These are phyloP conservation scores for Drosophila asahinai DNA, from an alignment of 1,140 invertebrate genomes.

Conservation along the genomic window DNA sequence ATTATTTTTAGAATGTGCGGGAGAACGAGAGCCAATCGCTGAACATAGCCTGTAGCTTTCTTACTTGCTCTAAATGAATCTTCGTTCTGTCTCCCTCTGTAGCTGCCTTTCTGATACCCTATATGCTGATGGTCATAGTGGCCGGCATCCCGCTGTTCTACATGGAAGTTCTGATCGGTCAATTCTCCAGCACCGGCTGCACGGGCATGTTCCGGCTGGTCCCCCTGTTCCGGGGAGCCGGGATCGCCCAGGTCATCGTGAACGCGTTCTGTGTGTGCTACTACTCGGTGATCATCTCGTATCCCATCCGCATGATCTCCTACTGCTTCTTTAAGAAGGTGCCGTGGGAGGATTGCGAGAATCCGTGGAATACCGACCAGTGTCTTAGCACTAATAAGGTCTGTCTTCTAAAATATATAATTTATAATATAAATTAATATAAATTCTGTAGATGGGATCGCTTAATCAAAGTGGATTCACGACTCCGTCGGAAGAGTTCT, in stretches of 20 bases:
- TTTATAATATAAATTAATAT: too few relatives aligned
- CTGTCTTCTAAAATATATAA: too few relatives aligned
- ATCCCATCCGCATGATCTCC: slow-evolving; percentile 94
- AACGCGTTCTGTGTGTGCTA: slow-evolving; percentile 96
- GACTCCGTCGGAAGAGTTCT: slow-evolving; percentile 93
- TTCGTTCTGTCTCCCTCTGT: slow-evolving; percentile 86
- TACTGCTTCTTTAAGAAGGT: slow-evolving; percentile 89
- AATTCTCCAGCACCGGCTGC: slow-evolving; percentile 93
- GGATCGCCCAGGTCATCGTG: slow-evolving; percentile 93
- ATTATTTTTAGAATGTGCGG: too few relatives aligned
- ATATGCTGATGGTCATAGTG: slow-evolving; percentile 90
- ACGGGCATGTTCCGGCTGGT: slow-evolving; percentile 91
- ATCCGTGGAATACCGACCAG: slow-evolving; percentile 93
- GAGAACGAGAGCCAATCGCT: too few relatives aligned
- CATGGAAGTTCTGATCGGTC: slow-evolving; percentile 94
- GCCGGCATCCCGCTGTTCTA: slow-evolving; percentile 96
- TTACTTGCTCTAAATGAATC: slow-evolving; percentile 84
- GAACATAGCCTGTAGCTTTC: too few relatives aligned
- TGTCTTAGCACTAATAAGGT: slow-evolving; percentile 86
- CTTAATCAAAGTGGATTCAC: slow-evolving; percentile 70
- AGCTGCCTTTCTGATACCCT: slow-evolving; percentile 93
- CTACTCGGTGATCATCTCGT: slow-evolving; percentile 97
- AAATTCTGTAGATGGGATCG: neutral
- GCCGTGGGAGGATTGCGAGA: slow-evolving; percentile 94
- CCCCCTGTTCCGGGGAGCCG: slow-evolving; percentile 96